These are phyloP conservation scores for Luperina nickerlii DNA, from an alignment of 2,888 invertebrate genomes.

Conservation along the genomic window DNA sequence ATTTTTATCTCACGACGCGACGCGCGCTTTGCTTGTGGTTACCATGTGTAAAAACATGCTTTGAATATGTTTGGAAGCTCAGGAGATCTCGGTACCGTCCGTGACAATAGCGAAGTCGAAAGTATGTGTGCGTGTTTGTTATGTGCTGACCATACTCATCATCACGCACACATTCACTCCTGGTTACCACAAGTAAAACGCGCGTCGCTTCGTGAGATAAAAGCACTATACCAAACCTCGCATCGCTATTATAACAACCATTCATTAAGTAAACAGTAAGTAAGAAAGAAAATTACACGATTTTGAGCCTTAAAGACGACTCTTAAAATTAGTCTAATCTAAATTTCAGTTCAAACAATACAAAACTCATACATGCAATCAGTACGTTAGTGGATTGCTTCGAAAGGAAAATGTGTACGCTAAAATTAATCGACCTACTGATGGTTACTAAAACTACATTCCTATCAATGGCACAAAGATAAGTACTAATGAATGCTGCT, in stretches of 20 bases:
- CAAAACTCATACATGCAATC: constrained; percentile 62
- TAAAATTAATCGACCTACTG: constrained; percentile 51
- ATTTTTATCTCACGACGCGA: background rate
- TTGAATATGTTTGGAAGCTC: background rate
- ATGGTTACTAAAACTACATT: constrained; percentile 51
- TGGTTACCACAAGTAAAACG: background rate
- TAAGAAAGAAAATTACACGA: background rate
- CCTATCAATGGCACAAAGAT: constrained; percentile 4
- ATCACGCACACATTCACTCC: background rate
- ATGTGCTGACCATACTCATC: background rate
- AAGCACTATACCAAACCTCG: background rate
- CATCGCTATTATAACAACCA: background rate
- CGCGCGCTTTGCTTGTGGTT: background rate
- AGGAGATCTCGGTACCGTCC: background rate
- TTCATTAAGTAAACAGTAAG: background rate
- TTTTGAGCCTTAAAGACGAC: constrained; percentile 14
- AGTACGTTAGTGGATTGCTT: constrained; percentile 62
- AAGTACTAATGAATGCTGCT: constrained; percentile 38
- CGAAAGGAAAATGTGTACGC: constrained; percentile 55
- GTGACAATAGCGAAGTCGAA: background rate
- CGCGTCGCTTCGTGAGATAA: background rate
- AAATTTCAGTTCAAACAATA: constrained; percentile 41
- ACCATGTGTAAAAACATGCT: background rate
- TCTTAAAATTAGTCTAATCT: constrained; percentile 37
- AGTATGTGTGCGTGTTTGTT: background rate